Conservation (phyloP, 2,888 invertebrate genomes). For the Eudemis profundana region DNA sequence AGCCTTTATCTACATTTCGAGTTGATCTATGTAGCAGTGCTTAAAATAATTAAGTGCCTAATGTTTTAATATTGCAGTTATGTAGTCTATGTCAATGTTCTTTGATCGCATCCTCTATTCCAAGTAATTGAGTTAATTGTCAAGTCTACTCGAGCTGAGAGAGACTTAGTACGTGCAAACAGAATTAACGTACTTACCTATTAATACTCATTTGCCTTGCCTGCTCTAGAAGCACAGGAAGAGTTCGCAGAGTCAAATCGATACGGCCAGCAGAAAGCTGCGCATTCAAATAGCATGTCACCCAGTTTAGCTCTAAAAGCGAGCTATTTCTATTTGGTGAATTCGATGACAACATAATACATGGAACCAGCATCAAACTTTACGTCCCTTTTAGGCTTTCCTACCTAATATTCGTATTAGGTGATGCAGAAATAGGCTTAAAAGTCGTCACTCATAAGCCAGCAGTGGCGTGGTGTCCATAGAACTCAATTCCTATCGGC, state of each 20-base stretch:
- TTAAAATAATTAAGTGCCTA: too few species aligned
- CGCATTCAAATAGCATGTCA: not conserved
- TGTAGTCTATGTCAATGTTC: not conserved
- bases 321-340: slow-evolving; percentile 10
- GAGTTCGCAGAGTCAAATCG: not conserved
- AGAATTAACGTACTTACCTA: slow-evolving; percentile 5
- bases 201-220: slow-evolving; percentile 8
- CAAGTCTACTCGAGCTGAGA: not conserved
- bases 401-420: too few species aligned
- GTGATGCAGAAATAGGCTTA: not conserved
- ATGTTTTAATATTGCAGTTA: not conserved
- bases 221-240: not conserved
- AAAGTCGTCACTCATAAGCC: too few species aligned
- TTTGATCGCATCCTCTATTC: not conserved
- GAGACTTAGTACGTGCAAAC: not conserved
- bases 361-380: not conserved
- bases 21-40: too few species aligned
- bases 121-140: not conserved
- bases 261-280: not conserved
- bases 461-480: too few species aligned
- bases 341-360: slow-evolving; percentile 2
- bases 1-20: too few species aligned
- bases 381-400: not conserved
- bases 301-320: not conserved
- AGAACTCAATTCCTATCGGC: too few species aligned